Evolutionary conservation across 2,113 vertebrate genomes (phyloP).

Genomic region (Phylloscopus trochiloides): DNA sequence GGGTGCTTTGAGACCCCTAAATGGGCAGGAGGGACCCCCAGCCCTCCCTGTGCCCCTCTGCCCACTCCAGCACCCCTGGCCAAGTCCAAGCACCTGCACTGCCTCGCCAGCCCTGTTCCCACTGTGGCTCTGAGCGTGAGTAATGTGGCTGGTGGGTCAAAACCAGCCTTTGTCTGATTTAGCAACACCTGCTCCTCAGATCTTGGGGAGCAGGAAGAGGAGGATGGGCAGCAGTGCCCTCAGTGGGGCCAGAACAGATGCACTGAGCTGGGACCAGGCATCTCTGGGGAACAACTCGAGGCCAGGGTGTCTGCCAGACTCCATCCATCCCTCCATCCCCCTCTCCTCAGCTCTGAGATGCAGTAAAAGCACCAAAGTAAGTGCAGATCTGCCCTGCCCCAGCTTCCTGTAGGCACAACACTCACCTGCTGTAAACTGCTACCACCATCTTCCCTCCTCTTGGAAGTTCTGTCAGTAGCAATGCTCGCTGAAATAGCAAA

Average conservation of each 20-base stretch:
- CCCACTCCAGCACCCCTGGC: neutral
- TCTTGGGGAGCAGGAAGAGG: neutral
- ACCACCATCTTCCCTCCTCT: accelerated
- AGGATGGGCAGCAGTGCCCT: neutral
- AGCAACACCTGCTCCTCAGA: neutral
- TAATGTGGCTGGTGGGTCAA: accelerated
- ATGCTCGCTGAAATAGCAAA: accelerated
- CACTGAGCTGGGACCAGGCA: accelerated
- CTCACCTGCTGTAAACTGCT: neutral
- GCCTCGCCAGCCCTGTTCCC: neutral
- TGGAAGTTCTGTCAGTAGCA: neutral
- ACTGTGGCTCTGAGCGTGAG: neutral
- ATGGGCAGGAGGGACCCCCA: accelerated
- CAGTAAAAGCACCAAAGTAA: neutral
- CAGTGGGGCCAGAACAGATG: accelerated
- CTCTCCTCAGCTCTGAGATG: neutral
- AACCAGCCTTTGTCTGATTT: accelerated
- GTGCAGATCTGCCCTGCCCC: neutral
- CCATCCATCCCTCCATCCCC: neutral
- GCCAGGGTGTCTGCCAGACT: accelerated
- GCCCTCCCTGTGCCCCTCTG: neutral
- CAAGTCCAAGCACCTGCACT: neutral
- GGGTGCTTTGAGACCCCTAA: accelerated
- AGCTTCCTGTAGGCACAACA: neutral
- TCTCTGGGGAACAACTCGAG: accelerated